A percentile compares a stretch with the other conserved stretches of the same genome.
phyloP scores from a whole-genome alignment of 2,888 invertebrate species.

The Panzeria rudis region DNA sequence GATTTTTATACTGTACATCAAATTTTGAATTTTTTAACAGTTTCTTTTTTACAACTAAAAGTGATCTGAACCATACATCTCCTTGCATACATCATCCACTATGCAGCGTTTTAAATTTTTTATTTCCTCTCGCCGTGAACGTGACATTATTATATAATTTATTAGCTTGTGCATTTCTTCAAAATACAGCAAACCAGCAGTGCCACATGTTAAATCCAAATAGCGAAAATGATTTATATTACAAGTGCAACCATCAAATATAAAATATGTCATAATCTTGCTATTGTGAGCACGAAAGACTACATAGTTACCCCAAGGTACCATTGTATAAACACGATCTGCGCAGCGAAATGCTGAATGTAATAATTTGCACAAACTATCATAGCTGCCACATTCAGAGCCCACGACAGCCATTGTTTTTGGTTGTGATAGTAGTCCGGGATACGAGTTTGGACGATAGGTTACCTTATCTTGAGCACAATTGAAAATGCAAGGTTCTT shows the following conservation, averaged over 20 bases:
- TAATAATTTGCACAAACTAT: constrained; percentile 76
- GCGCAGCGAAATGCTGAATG: constrained; percentile 79
- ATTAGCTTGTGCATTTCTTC: constrained; percentile 69
- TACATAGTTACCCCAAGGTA: constrained; percentile 82
- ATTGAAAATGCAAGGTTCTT: constrained; percentile 70
- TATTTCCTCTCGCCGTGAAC: constrained; percentile 53
- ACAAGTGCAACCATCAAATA: constrained; percentile 82
- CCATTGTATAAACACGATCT: constrained; percentile 81
- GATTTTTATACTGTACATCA: no score
- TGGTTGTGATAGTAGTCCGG: constrained; percentile 77
- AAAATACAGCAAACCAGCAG: constrained; percentile 76
- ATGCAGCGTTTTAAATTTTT: constrained; percentile 67
- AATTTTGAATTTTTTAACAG: no score
- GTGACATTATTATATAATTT: constrained; percentile 69
- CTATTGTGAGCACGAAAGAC: constrained; percentile 77
- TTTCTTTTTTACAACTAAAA: constrained; percentile 49
- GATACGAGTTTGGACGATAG: constrained; percentile 78
- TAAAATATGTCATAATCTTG: constrained; percentile 76
- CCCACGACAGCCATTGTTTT: constrained; percentile 78
- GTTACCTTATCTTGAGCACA: constrained; percentile 69
- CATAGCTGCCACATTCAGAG: constrained; percentile 76
- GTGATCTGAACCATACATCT: constrained; percentile 63
- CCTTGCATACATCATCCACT: constrained; percentile 73
- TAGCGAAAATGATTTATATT: constrained; percentile 78
- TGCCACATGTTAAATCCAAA: constrained; percentile 76